phyloP scores from a whole-genome alignment of 2,797 vertebrate genomes.

The Heterohyrax brucei region DNA sequence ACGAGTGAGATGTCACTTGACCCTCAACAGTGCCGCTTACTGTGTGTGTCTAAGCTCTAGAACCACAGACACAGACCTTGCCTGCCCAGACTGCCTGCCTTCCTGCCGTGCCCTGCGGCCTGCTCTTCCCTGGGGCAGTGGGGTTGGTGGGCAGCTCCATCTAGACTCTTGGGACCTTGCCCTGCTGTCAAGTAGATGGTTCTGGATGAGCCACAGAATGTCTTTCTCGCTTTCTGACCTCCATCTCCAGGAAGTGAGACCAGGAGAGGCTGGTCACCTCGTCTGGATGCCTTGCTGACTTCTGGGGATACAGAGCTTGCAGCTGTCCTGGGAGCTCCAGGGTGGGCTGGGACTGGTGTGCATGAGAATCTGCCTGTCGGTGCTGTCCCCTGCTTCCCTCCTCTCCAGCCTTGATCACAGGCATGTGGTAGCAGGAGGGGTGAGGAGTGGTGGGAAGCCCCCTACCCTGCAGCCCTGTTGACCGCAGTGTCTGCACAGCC shows the following conservation, averaged over 20 bases:
- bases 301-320: fast-evolving
- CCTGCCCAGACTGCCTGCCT: not conserved
- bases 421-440: not conserved
- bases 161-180: not conserved
- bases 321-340: fast-evolving
- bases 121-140: not conserved
- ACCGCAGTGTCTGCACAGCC: not conserved
- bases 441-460: fast-evolving
- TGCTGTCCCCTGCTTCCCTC: not conserved
- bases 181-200: not conserved
- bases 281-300: not conserved
- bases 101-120: not conserved
- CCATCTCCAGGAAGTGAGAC: fast-evolving
- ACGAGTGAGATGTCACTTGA: not conserved
- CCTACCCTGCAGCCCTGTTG: not conserved
- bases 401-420: not conserved
- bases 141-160: not conserved
- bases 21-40: not conserved
- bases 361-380: fast-evolving
- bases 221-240: not conserved
- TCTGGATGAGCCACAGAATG: not conserved
- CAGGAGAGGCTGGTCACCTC: not conserved
- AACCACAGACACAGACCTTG: not conserved
- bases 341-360: fast-evolving
- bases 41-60: not conserved